A percentile compares a stretch with the other conserved stretches of the same genome.
Conservation (phyloP, 2,888 invertebrate genomes). For the Agrypnus murinus region DNA sequence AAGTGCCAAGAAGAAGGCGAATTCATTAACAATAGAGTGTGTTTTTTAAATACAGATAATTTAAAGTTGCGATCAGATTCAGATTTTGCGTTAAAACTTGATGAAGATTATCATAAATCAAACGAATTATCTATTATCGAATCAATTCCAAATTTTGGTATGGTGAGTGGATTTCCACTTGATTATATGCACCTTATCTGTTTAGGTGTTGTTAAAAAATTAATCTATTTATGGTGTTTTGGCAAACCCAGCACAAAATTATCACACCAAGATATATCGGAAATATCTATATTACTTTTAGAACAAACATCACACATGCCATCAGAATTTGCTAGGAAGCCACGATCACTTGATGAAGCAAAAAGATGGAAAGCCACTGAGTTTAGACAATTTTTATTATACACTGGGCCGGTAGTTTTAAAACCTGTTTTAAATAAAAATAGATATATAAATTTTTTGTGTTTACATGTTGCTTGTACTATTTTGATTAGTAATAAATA, state of each 20-base stretch:
- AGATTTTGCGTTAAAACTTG: conserved; percentile 25
- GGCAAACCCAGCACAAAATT: not conserved
- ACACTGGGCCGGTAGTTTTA: conserved; percentile 46
- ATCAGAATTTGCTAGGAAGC: conserved; percentile 47
- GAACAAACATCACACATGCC: conserved; percentile 34
- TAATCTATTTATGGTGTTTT: not conserved
- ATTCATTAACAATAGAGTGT: conserved; percentile 32
- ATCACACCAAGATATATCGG: not conserved
- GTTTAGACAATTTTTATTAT: conserved; percentile 46
- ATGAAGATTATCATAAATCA: conserved; percentile 43
- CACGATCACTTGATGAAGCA: conserved; percentile 44
- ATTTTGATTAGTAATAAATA: conserved; percentile 18
- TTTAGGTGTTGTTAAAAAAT: too few species aligned
- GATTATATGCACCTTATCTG: too few species aligned
- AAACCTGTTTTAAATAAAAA: not conserved
- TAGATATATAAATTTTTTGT: conserved; percentile 14
- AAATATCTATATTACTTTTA: conserved; percentile 12
- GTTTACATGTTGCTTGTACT: conserved; percentile 21
- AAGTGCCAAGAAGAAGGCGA: not conserved
- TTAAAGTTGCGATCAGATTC: conserved; percentile 32
- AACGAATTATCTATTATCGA: too few species aligned
- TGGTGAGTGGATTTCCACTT: conserved; percentile 32
- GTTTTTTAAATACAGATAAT: conserved; percentile 20
- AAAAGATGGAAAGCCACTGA: conserved; percentile 53
- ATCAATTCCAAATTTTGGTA: conserved; percentile 23